phyloP scores from a whole-genome alignment of 2,113 vertebrate species.

The Romanogobio albipinnatus region DNA sequence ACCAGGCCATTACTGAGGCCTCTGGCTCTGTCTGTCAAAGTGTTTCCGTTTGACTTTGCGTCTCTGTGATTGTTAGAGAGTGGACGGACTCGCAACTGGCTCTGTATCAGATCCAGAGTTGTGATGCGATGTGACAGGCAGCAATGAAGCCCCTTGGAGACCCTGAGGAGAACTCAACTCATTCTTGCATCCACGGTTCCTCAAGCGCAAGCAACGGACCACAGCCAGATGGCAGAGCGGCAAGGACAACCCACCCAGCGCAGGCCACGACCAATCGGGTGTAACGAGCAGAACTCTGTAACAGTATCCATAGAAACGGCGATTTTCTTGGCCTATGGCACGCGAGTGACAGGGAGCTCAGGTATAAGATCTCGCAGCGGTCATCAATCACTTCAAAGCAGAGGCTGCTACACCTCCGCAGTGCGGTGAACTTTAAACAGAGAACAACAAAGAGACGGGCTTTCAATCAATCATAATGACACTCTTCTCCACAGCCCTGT shows the following conservation, averaged over 20 bases:
- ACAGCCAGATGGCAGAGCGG: constrained; percentile 27
- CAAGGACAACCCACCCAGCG: constrained; percentile 30
- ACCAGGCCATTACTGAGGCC: constrained; percentile 34
- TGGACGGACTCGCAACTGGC: not conserved
- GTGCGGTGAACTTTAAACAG: constrained; percentile 51
- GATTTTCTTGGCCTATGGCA: constrained; percentile 45
- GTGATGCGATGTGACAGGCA: constrained; percentile 44
- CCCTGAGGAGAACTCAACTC: not conserved
- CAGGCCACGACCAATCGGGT: constrained; percentile 48
- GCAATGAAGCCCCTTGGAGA: constrained; percentile 23
- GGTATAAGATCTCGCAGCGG: constrained; percentile 49
- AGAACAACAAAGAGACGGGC: constrained; percentile 33
- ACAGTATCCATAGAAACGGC: constrained; percentile 63
- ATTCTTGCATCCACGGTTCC: constrained; percentile 1
- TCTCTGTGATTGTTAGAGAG: constrained; percentile 40
- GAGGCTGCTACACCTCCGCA: constrained; percentile 34
- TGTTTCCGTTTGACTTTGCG: constrained; percentile 19
- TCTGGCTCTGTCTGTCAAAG: constrained; percentile 17
- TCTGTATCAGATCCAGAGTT: constrained; percentile 27
- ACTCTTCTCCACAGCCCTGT: constrained; percentile 5
- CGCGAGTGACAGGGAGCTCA: constrained; percentile 37
- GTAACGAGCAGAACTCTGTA: constrained; percentile 38
- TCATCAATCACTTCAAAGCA: constrained; percentile 56
- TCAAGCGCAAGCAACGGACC: constrained; percentile 34
- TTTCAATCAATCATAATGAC: constrained; percentile 58